Evolutionary conservation across 2,797 vertebrate species (phyloP).

Genomic region (Amblyraja radiata): DNA sequence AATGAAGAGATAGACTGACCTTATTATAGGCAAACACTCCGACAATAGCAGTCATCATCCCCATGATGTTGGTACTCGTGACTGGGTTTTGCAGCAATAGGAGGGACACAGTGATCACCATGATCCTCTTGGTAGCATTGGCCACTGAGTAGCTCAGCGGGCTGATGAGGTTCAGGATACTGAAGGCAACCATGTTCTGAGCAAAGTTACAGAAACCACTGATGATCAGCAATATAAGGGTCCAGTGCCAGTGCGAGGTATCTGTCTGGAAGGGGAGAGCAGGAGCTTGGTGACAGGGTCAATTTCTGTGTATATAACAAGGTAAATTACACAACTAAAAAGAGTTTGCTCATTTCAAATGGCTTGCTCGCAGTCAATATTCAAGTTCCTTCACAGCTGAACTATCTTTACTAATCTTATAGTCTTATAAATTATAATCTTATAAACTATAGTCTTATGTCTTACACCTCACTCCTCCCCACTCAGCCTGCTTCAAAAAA

Average conservation of each 20-base stretch:
- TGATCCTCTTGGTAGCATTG: constrained; percentile 94
- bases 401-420: no score
- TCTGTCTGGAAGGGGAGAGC: constrained; percentile 57
- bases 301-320: neutral
- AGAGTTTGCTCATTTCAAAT: neutral
- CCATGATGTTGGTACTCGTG: constrained; percentile 77
- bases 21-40: constrained; percentile 97
- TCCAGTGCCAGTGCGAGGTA: constrained; percentile 70
- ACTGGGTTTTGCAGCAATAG: constrained; percentile 92
- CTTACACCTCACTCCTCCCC: no score
- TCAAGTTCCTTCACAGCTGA: no score
- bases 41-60: constrained; percentile 93
- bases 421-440: no score
- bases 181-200: constrained; percentile 96
- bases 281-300: neutral
- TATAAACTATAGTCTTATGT: no score
- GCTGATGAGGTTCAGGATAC: constrained; percentile 90
- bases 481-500: no score
- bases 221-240: constrained; percentile 78
- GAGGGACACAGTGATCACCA: constrained; percentile 92
- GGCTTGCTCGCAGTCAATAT: no score
- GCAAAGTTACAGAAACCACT: constrained; percentile 97
- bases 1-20: constrained; percentile 54
- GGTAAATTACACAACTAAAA: neutral
- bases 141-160: constrained; percentile 96